Base-by-base conservation (phyloP, 2,797 vertebrate species). In the Gouania willdenowi region DNA sequence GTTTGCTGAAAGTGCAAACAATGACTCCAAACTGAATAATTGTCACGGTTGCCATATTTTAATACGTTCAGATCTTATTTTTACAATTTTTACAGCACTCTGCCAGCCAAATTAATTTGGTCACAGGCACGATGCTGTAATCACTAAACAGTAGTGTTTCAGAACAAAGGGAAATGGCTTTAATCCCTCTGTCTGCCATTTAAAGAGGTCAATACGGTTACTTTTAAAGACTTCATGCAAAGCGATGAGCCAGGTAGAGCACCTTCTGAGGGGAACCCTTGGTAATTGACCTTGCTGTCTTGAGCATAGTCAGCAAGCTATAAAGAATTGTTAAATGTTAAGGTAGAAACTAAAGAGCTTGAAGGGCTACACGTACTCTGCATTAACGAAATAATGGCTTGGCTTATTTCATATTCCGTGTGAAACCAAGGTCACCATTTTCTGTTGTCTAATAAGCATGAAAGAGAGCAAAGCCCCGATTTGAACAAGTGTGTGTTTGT, bases 251-350 rank as follows among this genome's bases (percentile, higher is more conserved):
- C 42, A 55, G 69, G 71, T 79, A 78, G 73, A 81, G 71, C 46
- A 66, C 60, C 55, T 60, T 74, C 48, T 43, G 61, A 73, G 66
- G 66, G 64, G 66, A 80, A 69, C 66, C 78, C 63, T 70, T 16
- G 32, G 66, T 84, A 87, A 88, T 87, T 88, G 88, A 88, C 87
- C 87, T 88, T 84, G 81, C 73, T 73, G 84, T 77, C 82, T 76
- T 73, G 68, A 85, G 86, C 85, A 77, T 76, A 76, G 83, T 89
- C 87, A 89, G 87, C 87, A 87, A 41, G 82, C 81, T 79, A 87
- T 88, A 88, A 89, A 88, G 72, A 80, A 79, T 36, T 45, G 81
- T 81, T 81, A 86, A 87, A 89, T 87, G 87, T 86, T 84, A 87
- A 85, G 73, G 72, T 77, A 68, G 82, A 62, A 85, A 76, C 72